Conservation (phyloP, 2,113 vertebrate species). For the Salvelinus sp. region DNA sequence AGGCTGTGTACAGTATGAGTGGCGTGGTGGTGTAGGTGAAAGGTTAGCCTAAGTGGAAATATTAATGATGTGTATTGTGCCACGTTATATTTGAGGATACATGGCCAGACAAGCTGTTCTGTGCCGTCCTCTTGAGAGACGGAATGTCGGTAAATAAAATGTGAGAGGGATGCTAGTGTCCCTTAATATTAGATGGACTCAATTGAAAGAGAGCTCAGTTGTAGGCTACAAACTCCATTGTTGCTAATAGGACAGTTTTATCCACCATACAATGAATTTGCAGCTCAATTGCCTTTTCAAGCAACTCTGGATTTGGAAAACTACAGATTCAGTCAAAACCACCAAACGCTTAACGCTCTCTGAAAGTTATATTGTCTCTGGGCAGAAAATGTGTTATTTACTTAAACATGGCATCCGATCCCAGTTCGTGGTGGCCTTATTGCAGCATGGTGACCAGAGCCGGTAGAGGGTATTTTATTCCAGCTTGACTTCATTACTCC, state of each 20-base stretch:
- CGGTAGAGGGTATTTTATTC: conserved; percentile 59
- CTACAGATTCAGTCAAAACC: background rate
- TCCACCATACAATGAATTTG: conserved; percentile 25
- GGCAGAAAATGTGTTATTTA: conserved; percentile 14
- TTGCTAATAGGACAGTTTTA: background rate
- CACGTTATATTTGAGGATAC: background rate
- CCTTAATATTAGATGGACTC: background rate
- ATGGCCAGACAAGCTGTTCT: background rate
- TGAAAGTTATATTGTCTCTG: background rate
- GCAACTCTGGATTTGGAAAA: background rate
- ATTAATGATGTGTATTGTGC: background rate
- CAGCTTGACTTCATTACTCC: conserved; percentile 70
- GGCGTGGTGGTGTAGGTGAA: no score
- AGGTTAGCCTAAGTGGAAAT: background rate
- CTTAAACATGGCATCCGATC: conserved; percentile 48
- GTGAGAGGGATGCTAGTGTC: background rate
- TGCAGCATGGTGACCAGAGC: conserved; percentile 44
- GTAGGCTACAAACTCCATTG: background rate
- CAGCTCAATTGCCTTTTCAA: no score
- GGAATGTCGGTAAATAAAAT: background rate
- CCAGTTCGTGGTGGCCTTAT: conserved; percentile 45
- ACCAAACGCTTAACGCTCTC: background rate
- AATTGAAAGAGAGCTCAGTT: background rate
- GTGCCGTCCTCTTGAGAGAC: background rate
- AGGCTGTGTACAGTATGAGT: background rate